Conservation (phyloP, 2,113 vertebrate genomes). For the Gyps fulvus region DNA sequence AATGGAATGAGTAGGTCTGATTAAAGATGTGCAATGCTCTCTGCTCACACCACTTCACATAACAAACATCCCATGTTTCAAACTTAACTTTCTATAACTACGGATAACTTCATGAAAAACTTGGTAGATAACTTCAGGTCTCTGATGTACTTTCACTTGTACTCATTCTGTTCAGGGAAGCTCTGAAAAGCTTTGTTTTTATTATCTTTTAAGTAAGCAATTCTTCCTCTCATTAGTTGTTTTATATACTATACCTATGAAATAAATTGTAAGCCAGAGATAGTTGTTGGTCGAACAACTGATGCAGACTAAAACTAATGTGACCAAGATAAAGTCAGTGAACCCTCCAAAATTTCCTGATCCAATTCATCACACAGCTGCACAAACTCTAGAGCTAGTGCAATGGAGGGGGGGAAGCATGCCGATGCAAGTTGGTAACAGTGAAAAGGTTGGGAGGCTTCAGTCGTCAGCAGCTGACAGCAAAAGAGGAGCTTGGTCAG, state of each 20-base stretch:
- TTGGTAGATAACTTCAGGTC: not conserved
- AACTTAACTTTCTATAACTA: not conserved
- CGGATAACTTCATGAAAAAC: not conserved
- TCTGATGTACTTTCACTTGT: not conserved
- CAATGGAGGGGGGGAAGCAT: not conserved
- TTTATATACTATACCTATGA: not conserved
- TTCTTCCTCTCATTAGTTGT: not conserved
- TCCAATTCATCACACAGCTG: not conserved
- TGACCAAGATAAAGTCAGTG: not conserved
- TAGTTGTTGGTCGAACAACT: not conserved
- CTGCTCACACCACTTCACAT: not conserved
- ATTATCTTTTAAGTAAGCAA: not conserved
- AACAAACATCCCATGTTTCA: not conserved
- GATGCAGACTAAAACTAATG: not conserved
- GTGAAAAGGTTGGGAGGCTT: not conserved
- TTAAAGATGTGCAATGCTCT: not conserved
- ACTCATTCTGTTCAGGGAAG: not conserved
- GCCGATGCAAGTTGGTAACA: not conserved
- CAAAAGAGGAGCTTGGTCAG: not conserved
- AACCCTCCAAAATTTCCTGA: not conserved
- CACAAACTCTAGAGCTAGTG: not conserved
- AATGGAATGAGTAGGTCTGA: not conserved
- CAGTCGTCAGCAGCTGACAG: not conserved
- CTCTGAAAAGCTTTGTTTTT: not conserved
- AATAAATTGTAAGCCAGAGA: not conserved